Evolutionary conservation across 2,888 invertebrate genomes (phyloP).

Genomic region (Deroplatys truncata): DNA sequence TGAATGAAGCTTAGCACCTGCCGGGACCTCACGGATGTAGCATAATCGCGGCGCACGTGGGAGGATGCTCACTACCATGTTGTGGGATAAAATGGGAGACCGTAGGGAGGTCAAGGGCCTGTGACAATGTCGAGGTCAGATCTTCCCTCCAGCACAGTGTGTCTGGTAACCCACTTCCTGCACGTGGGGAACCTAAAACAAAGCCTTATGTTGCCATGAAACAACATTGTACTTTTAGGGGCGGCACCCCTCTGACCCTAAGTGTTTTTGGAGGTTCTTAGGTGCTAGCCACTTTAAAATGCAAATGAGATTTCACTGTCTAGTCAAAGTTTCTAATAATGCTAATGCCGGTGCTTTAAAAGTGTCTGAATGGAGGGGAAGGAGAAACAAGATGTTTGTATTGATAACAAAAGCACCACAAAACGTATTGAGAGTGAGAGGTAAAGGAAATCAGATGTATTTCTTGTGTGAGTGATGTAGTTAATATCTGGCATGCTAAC

Average conservation of each 20-base stretch:
- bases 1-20: background rate
- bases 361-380: too few species aligned
- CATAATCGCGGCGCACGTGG: background rate
- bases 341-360: too few species aligned
- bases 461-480: background rate
- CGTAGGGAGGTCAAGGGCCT: slow-evolving; percentile 1
- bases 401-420: too few species aligned
- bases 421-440: background rate
- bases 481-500: too few species aligned
- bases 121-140: slow-evolving; percentile 4
- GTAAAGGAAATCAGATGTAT: background rate
- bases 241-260: background rate
- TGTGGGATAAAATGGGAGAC: background rate
- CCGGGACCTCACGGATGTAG: background rate
- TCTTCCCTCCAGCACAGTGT: background rate
- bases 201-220: background rate
- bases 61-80: background rate
- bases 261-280: background rate
- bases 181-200: background rate
- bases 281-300: background rate
- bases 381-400: too few species aligned
- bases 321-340: too few species aligned
- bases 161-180: background rate
- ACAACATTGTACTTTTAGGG: background rate
- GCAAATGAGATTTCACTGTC: background rate